Evolutionary conservation across 2,888 invertebrate genomes (phyloP).

Genomic region (Pemphredon lugubris): DNA sequence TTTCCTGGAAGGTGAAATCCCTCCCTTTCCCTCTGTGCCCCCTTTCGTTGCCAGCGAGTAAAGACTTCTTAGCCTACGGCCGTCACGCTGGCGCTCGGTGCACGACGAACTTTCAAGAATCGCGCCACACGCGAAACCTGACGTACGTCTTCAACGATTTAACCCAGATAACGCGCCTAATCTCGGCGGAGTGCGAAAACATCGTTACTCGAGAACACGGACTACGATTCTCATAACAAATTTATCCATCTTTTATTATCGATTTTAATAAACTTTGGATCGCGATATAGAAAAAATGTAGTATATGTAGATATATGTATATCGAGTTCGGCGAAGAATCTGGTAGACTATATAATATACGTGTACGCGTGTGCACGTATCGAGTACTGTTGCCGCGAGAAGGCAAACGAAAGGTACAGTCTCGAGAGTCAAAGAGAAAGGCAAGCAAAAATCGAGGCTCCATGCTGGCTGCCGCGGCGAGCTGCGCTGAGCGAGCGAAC

Average conservation of each 20-base stretch:
- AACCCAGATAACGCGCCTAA: constrained; percentile 57
- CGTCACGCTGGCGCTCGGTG: constrained; percentile 30
- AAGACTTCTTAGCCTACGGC: constrained; percentile 54
- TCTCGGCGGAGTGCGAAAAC: constrained; percentile 40
- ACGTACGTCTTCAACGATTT: constrained; percentile 53
- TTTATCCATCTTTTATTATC: neutral
- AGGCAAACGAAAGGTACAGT: constrained; percentile 33
- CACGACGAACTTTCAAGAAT: constrained; percentile 49
- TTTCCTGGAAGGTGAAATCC: constrained; percentile 64
- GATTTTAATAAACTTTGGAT: neutral
- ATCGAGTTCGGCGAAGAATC: too few species aligned
- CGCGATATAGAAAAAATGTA: neutral
- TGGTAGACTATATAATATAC: too few species aligned
- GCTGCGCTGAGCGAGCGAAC: constrained; percentile 46
- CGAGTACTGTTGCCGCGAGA: constrained; percentile 14
- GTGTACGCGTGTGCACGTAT: constrained; percentile 7
- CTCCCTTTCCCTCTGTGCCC: constrained; percentile 40
- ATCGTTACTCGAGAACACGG: constrained; percentile 20
- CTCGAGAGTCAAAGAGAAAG: constrained; percentile 52
- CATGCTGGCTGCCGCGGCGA: constrained; percentile 74
- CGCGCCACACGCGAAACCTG: constrained; percentile 45
- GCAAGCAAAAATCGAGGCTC: constrained; percentile 71
- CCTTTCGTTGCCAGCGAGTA: constrained; percentile 41
- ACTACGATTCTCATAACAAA: neutral
- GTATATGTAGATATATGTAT: too few species aligned